These are phyloP conservation scores for Micrastur ruficollis DNA, from an alignment of 2,797 vertebrate genomes.

Conservation along the genomic window DNA sequence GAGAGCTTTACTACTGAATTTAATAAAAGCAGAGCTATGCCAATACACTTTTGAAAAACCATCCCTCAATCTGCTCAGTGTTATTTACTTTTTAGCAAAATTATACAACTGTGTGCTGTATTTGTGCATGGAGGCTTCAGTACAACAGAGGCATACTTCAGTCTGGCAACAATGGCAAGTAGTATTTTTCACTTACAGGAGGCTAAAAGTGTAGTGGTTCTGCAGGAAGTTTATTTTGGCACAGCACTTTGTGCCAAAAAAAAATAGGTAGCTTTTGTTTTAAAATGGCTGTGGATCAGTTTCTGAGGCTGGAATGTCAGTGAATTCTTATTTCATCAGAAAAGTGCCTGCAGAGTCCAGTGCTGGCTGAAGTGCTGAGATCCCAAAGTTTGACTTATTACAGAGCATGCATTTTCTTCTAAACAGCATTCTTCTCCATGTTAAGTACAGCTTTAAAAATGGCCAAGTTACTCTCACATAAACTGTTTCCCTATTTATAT, in stretches of 20 bases:
- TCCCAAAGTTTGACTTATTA: background rate
- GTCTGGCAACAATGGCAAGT: background rate
- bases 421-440: background rate
- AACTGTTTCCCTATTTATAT: background rate
- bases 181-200: background rate
- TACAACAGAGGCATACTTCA: background rate
- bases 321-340: constrained; percentile 2
- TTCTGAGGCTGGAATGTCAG: constrained; percentile 1
- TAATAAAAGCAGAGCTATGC: background rate
- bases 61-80: background rate
- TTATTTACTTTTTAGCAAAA: background rate
- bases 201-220: background rate
- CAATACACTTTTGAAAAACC: background rate
- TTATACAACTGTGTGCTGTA: background rate
- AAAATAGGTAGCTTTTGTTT: constrained; percentile 28
- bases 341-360: background rate
- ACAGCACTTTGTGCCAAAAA: background rate
- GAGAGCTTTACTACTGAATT: background rate
- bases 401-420: background rate
- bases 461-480: background rate
- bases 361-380: background rate
- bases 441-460: background rate
- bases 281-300: constrained; percentile 11
- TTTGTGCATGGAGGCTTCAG: background rate
- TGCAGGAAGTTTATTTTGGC: constrained; percentile 54